These are phyloP conservation scores for fruit fly (Drosophila melanogaster) DNA, from an alignment of 1,140 invertebrate genomes.

Conservation along the genomic window Release_6_plus_ISO1_MT NT_033777.3:20018001-20018500, in stretches of 20 bases:
- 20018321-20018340: constrained; percentile 55
- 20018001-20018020: constrained; percentile 58
- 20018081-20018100: neutral
- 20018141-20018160: constrained; percentile 25
- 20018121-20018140: constrained; percentile 4
- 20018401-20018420: constrained; percentile 34
- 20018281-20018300: constrained; percentile 50
- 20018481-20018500: constrained; percentile 75
- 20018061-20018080: constrained; percentile 42
- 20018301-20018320: constrained; percentile 52
- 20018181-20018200: neutral
- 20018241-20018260: constrained; percentile 58
- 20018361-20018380: constrained; percentile 65
- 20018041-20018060: constrained; percentile 62
- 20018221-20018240: constrained; percentile 35
- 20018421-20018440: constrained; percentile 53
- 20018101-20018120: neutral
- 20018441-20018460: constrained; percentile 81
- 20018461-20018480: constrained; percentile 83
- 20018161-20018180: neutral
- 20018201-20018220: constrained; percentile 6
- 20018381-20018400: constrained; percentile 49
- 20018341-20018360: constrained; percentile 64
- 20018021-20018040: constrained; percentile 65
- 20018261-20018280: constrained; percentile 54